Percentiles rank a stretch among this genome's conserved stretches.
Conservation (phyloP, 2,113 vertebrate genomes). For the Tauraco erythrolophus region DNA sequence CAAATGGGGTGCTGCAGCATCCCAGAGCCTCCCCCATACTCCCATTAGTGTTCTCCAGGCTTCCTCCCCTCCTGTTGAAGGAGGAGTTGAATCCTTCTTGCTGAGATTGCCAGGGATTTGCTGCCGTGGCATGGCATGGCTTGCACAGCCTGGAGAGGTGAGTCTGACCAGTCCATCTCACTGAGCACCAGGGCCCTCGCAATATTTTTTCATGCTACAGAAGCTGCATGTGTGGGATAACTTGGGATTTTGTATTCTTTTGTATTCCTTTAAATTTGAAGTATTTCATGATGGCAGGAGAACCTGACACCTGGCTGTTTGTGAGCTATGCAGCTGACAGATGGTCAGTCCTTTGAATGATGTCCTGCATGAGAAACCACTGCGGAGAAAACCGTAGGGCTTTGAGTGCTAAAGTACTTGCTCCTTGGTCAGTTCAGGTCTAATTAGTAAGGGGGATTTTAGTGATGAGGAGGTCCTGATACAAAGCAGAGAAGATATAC, state of each 20-base stretch:
- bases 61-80: neutral
- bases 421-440: neutral
- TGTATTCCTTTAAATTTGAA: neutral
- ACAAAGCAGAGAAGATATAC: neutral
- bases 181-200: neutral
- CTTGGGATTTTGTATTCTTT: neutral
- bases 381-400: neutral
- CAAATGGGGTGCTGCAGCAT: neutral
- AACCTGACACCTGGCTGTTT: neutral
- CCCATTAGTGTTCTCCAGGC: neutral
- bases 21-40: neutral
- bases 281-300: neutral
- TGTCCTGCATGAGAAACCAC: neutral
- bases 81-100: neutral
- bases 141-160: neutral
- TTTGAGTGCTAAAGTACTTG: neutral
- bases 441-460: neutral
- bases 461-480: neutral
- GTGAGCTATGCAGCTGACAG: neutral
- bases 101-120: neutral
- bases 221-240: neutral
- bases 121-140: neutral
- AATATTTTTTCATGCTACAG: neutral
- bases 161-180: accelerated
- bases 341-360: neutral